Evolutionary conservation across 2,113 vertebrate genomes (phyloP).

Genomic region (Mesocricetus auratus): DNA sequence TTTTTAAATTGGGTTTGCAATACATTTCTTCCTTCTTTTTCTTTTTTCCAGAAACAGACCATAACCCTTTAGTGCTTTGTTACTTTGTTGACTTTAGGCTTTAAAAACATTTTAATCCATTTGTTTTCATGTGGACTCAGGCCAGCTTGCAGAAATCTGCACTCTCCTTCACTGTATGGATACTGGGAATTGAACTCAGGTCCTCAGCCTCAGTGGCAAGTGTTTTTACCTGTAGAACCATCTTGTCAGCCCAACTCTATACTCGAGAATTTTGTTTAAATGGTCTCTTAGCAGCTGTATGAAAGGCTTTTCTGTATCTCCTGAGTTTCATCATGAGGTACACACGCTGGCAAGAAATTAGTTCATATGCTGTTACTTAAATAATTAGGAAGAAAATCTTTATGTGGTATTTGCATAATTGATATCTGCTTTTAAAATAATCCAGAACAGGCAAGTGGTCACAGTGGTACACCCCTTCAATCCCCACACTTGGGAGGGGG

Average conservation of each 20-base stretch:
- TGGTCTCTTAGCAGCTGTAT: constrained; percentile 28
- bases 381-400: constrained; percentile 8
- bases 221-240: not conserved
- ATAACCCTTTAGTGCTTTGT: constrained; percentile 52
- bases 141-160: not conserved
- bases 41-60: constrained; percentile 34
- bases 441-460: not conserved
- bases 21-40: not conserved
- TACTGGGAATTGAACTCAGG: not conserved
- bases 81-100: constrained; percentile 55
- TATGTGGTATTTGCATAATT: constrained; percentile 7
- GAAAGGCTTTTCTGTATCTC: constrained; percentile 39
- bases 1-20: constrained; percentile 61
- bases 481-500: not conserved
- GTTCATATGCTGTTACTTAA: not conserved
- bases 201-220: not conserved
- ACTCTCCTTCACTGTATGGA: not conserved
- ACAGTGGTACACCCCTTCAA: not conserved
- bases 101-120: not conserved
- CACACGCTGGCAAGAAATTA: constrained; percentile 53
- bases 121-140: not conserved
- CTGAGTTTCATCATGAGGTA: not conserved
- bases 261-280: constrained; percentile 32
- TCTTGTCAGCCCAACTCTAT: not conserved
- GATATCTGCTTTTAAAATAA: not conserved